Base-by-base conservation (phyloP, 35 echinoderm and acorn worm genomes). In the Heliocidaris tuberculata region DNA sequence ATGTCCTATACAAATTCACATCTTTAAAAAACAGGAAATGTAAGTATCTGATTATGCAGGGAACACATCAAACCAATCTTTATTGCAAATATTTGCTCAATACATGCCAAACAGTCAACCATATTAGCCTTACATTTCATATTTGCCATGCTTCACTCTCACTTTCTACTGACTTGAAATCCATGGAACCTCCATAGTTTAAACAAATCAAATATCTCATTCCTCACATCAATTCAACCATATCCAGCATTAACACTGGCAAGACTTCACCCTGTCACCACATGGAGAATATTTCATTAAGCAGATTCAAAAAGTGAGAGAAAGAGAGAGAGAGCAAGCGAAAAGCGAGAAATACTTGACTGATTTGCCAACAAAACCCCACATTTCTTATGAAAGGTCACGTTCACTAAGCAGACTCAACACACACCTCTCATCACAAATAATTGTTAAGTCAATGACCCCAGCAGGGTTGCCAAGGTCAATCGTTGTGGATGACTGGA, bases 381-480 rank as follows among this genome's bases (percentile, higher is more conserved):
- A 32, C 4, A 47, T 48, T 78, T 89, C 87, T 24, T 32, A 47
- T 89, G 87, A 89, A 89, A 47, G 87, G 30, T 89, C 87, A 89
- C 87, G 87, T 89, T 47, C 87, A 0, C 47, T 32, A 48, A 47
- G 87, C 87, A 89, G 87, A 89, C 87, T 89, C 35, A 42, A 48
- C 29, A 32, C 31, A 48, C 87, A 89, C 87, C 87, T 89, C 87
- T 89, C 87, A 89, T 89, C 87, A 48, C 87, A 89, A 47, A 89
- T 89, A 89, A 89, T 89, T 89, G 87, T 48, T 19, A 48, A 89
- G 87, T 89, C 87, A 89, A 89, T 89, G 87, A 89, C 87, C 87
- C 87, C 87, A 48, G 87, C 87, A 19, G 87, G 65, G 87, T 24
- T 89, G 87, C 87, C 31, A 89, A 89, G 87, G 87, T 89, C 87